Evolutionary conservation across 2,797 vertebrate genomes (phyloP).

Genomic region (Enteromius thamalakanensis): DNA sequence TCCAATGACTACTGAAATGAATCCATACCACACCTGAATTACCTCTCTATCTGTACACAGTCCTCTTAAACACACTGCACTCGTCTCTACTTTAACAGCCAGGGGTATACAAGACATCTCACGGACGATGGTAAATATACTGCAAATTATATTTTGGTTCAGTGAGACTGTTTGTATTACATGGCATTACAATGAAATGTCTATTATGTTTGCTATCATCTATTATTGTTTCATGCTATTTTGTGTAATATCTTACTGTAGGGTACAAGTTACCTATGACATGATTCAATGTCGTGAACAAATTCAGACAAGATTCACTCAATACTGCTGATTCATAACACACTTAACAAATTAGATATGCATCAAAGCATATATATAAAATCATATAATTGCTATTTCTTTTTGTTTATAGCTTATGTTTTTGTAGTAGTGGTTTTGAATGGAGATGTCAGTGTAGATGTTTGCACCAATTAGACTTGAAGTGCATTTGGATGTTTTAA

Average conservation of each 20-base stretch:
- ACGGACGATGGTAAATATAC: background rate
- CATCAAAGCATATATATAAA: background rate
- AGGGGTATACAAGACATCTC: background rate
- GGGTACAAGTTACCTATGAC: background rate
- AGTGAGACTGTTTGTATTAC: slow-evolving; percentile 3
- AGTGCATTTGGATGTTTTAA: background rate
- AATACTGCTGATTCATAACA: background rate
- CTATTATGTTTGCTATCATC: background rate
- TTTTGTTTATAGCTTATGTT: background rate
- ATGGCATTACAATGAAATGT: background rate
- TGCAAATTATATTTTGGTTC: background rate
- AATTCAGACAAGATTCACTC: background rate
- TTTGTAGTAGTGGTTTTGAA: background rate
- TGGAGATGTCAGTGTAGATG: background rate
- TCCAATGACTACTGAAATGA: background rate
- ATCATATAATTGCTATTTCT: background rate
- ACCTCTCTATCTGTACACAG: background rate
- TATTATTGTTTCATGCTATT: background rate
- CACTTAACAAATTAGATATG: background rate
- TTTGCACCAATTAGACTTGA: background rate
- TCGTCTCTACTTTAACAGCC: background rate
- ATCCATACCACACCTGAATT: slow-evolving; percentile 7
- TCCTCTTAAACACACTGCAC: slow-evolving; percentile 15
- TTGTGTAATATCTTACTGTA: background rate
- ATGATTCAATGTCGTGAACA: background rate